phyloP scores from a whole-genome alignment of 2,888 invertebrate species.

The Andrena minutula region DNA sequence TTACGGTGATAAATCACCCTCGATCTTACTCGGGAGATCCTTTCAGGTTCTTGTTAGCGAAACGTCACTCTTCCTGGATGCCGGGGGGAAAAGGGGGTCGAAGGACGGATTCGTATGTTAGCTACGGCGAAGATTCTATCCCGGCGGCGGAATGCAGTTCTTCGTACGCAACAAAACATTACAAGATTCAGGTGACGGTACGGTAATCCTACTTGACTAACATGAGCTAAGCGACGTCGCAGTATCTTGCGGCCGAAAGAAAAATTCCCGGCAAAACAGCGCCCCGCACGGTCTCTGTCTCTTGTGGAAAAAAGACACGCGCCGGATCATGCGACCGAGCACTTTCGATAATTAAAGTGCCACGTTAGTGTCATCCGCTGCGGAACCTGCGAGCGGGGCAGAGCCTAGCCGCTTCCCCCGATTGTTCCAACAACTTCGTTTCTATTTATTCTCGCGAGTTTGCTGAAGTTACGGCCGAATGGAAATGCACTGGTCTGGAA shows the following conservation, averaged over 20 bases:
- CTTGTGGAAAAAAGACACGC: slow-evolving; percentile 9
- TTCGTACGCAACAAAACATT: slow-evolving; percentile 81
- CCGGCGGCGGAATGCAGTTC: slow-evolving; percentile 78
- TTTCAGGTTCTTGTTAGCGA: slow-evolving; percentile 83
- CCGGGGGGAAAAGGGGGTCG: slow-evolving; percentile 15
- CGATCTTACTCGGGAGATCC: slow-evolving; percentile 81
- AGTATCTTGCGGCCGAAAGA: slow-evolving; percentile 71
- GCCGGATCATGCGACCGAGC: slow-evolving; percentile 50
- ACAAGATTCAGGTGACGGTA: slow-evolving; percentile 80
- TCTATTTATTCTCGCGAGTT: slow-evolving; percentile 70
- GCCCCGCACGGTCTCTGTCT: slow-evolving; percentile 41
- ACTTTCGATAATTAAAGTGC: slow-evolving; percentile 77
- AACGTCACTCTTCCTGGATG: slow-evolving; percentile 77
- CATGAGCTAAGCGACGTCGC: slow-evolving; percentile 77
- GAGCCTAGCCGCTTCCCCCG: slow-evolving; percentile 63
- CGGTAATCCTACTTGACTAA: slow-evolving; percentile 80
- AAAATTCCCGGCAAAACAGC: slow-evolving; percentile 65
- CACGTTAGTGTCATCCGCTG: slow-evolving; percentile 58
- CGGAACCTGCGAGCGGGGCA: slow-evolving; percentile 13
- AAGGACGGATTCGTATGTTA: slow-evolving; percentile 29
- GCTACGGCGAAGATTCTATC: slow-evolving; percentile 62
- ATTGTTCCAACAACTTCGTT: slow-evolving; percentile 67
- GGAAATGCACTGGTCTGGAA: slow-evolving; percentile 56
- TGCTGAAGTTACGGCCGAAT: slow-evolving; percentile 61
- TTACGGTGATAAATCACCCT: slow-evolving; percentile 83